Percentiles rank a stretch among this genome's conserved stretches.
phyloP scores from a whole-genome alignment of 2,888 invertebrate species.

The Pimpla rufipes region DNA sequence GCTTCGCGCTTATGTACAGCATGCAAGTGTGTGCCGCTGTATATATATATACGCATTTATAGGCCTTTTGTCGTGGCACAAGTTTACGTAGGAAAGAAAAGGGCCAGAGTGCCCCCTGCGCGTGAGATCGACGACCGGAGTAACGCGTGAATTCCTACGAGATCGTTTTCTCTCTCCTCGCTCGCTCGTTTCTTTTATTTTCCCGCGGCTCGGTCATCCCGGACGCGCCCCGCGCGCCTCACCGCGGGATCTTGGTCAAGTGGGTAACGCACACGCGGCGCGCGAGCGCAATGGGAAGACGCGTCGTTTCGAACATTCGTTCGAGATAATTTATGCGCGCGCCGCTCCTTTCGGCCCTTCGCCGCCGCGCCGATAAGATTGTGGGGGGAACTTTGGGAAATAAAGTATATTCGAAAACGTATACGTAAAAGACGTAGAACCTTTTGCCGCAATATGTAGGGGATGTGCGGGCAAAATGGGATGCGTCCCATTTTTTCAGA shows the following conservation, averaged over 20 bases:
- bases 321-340: slow-evolving; percentile 83
- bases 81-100: slow-evolving; percentile 37
- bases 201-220: slow-evolving; percentile 51
- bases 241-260: slow-evolving; percentile 45
- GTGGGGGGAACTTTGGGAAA: slow-evolving; percentile 70
- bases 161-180: slow-evolving; percentile 59
- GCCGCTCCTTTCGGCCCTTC: slow-evolving; percentile 72
- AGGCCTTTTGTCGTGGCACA: neutral
- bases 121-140: slow-evolving; percentile 65
- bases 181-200: slow-evolving; percentile 61
- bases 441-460: no score
- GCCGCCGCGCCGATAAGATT: slow-evolving; percentile 83
- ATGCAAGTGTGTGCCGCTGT: neutral
- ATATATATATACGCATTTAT: neutral
- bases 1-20: no score
- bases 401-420: slow-evolving; percentile 16
- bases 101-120: slow-evolving; percentile 16
- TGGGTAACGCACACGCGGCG: neutral
- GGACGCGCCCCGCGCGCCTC: slow-evolving; percentile 24
- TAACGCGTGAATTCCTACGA: slow-evolving; percentile 66
- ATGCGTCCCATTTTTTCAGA: no score
- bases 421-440: no score
- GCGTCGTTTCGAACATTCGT: slow-evolving; percentile 81
- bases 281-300: slow-evolving; percentile 49
- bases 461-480: no score